Base-by-base conservation (phyloP, 37 sponge, comb jelly and placozoan genomes). In the Chondrosia reniformis region DNA sequence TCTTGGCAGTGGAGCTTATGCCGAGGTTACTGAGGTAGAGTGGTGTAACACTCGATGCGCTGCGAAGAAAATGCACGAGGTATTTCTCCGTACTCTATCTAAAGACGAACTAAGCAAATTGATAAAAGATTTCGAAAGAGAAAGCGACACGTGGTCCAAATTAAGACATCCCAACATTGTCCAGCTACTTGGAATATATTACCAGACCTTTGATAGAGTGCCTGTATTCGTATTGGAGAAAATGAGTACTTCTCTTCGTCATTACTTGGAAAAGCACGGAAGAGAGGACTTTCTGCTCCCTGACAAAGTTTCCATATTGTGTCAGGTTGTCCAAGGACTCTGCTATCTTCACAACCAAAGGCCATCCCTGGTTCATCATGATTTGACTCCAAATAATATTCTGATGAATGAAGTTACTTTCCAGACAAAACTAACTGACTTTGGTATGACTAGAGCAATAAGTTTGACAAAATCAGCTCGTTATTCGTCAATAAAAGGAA, bases 351-450 rank as follows among this genome's bases (percentile, higher is more conserved):
- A 72, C 42, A 41, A 28, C 42, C 34, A 39, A 2, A 37, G 21
- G 12, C 74, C 74, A 10, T 2, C 74, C n/a, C 33, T 79, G 45
- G 43, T 79, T 62, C 79, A 79, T n/a, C 45, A 34, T 21, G 79
- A 79, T 36, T 37, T 79, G 40, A 63, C 39, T 3, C 34, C 64
- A 15, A 62, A 22, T 31, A 79, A 79, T 40, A 55, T 79, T 62
- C 44, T 79, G 27, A 28, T 79, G 22, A 42, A 61, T 6, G 39
- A 46, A 28, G 79, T 56, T 24, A 28, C 43, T 4, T 34, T 79
- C 44, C 46, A 32, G 44, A 65, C 25, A 13, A 72, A 72, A 37
- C 12, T 72, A 17, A 39, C 43, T 17, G 74, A 72, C n/a, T 38
- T 72, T n/a, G 39, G 74, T 27, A 72, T 41, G 42, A 25, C 74